Percentiles rank a stretch among this genome's conserved stretches.
phyloP scores from a whole-genome alignment of 1,140 invertebrate species.

The Neoseiulus cucumeris region DNA sequence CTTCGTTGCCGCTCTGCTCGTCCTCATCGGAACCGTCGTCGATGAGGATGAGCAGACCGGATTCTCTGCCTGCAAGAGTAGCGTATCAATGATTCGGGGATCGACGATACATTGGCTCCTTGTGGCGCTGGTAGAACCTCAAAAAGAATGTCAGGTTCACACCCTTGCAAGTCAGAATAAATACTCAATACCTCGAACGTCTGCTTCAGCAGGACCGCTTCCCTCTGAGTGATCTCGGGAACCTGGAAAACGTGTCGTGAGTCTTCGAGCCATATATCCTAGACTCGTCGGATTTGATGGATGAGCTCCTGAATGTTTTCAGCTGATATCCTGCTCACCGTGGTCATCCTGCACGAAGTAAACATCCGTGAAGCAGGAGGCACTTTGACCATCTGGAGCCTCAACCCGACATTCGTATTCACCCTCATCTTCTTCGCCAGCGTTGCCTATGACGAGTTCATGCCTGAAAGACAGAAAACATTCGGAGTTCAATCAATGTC shows the following conservation, averaged over 20 bases:
- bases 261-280: too few species aligned
- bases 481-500: not conserved
- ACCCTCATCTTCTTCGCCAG: not conserved
- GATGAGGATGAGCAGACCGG: slow-evolving; percentile 20
- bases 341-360: slow-evolving; percentile 5
- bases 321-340: too few species aligned
- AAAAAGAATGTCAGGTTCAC: not conserved
- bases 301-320: too few species aligned
- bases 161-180: not conserved
- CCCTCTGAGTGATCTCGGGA: not conserved
- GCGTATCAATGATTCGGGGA: not conserved
- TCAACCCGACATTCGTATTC: slow-evolving; percentile 2
- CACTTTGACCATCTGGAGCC: not conserved
- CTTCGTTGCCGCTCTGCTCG: slow-evolving; percentile 13
- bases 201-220: slow-evolving; percentile 3
- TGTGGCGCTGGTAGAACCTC: too few species aligned
- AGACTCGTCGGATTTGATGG: too few species aligned
- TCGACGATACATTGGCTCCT: too few species aligned
- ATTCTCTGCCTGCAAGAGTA: slow-evolving; percentile 14
- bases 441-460: slow-evolving; percentile 6
- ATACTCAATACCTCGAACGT: not conserved
- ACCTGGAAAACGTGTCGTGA: not conserved
- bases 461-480: not conserved
- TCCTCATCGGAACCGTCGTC: slow-evolving; percentile 21
- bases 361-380: slow-evolving; percentile 3